Conservation (phyloP, 2,888 invertebrate genomes). For the Vannuccia rotundouncinata region DNA sequence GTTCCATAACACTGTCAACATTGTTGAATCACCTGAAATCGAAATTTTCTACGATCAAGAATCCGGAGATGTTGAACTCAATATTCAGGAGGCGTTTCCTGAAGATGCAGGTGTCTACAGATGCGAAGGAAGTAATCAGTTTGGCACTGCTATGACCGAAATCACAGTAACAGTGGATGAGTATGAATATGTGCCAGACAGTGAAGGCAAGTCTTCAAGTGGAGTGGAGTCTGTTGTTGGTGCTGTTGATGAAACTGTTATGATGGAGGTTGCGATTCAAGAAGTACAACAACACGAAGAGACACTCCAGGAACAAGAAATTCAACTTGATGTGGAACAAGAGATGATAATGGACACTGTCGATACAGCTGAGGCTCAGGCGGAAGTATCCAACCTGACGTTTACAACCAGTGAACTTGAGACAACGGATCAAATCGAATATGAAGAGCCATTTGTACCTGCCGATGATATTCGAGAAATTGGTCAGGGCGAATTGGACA, state of each 20-base stretch:
- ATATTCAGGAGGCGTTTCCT: conserved; percentile 37
- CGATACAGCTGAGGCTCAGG: background rate
- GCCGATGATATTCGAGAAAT: background rate
- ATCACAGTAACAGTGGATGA: conserved; percentile 60
- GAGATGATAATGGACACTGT: background rate
- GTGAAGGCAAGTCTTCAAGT: conserved; percentile 54
- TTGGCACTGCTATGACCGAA: conserved; percentile 35
- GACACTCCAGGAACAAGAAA: background rate
- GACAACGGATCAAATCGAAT: background rate
- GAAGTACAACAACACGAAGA: background rate
- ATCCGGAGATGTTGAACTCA: conserved; percentile 46
- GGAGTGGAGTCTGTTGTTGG: background rate
- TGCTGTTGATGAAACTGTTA: background rate
- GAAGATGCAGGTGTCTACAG: conserved; percentile 42
- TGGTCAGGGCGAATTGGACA: background rate
- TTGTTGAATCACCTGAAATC: conserved; percentile 50
- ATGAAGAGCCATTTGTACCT: background rate
- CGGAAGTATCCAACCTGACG: background rate
- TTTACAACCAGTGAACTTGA: background rate
- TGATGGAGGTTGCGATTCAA: background rate
- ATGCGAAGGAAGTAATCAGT: conserved; percentile 42
- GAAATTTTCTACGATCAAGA: conserved; percentile 48
- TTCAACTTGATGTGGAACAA: background rate
- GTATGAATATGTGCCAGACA: conserved; percentile 82
- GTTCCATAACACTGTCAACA: conserved; percentile 67